Base-by-base conservation (phyloP, 2,113 vertebrate species). In the Aegithalos caudatus region DNA sequence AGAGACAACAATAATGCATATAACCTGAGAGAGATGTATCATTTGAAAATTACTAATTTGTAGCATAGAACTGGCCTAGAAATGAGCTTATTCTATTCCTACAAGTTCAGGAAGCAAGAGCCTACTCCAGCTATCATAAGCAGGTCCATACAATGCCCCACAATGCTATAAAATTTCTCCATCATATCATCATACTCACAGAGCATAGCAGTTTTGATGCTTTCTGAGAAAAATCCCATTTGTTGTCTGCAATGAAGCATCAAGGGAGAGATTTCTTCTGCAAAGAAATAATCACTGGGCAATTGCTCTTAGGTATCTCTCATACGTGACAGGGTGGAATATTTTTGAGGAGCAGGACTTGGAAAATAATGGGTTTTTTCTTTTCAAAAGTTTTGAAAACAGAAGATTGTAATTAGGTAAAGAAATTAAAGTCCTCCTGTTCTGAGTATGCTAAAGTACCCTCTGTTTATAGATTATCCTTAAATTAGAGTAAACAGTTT, bases 261-360 rank as follows among this genome's bases (percentile, higher is more conserved):
- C n/a, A 45, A 51, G 45, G 7, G 40, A 77, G 23, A 56, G 11
- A 78, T n/a, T n/a, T n/a, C n/a, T n/a, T n/a, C 21, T 1, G 0
- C 11, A 51, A 78, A 35, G 31, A 77, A 69, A 33, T n/a, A 53
- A 66, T 24, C 17, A 19, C 12, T 33, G 24, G 5, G 7, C 5
- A 71, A 18, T 57, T 86, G 17, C 21, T 81, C 5, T 37, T 57
- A 14, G 16, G 2, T 47, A 5, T 90, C 40, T 81, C 15, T 38
- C 7, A 18, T 48, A 38, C 0, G 0, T 42, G 42, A 4, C 12
- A 69, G 54, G 7, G 11, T n/a, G 12, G 11, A 86, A 60, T 54
- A 37, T 14, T 25, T 74, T 74, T 47, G 11, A 6, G 19, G 12
- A 11, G 2, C 28, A 61, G 8, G 20, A 42, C 14, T 35, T 61